Evolutionary conservation across 2,113 vertebrate genomes (phyloP).

Genomic region (Cricetomys ansorgei): DNA sequence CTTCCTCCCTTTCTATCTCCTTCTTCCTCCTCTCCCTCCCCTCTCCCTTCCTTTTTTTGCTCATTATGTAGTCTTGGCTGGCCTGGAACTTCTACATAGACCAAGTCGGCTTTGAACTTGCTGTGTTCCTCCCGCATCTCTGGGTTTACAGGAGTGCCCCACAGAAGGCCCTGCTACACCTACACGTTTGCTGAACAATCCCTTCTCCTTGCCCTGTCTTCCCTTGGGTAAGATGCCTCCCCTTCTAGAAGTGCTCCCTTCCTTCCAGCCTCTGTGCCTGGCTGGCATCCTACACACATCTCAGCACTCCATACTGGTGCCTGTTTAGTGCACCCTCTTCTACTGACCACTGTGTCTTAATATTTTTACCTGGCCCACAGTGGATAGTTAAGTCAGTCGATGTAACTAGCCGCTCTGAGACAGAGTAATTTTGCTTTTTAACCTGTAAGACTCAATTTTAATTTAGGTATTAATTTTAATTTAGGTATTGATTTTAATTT

Average conservation of each 20-base stretch:
- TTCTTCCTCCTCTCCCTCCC: too few relatives aligned
- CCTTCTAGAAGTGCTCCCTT: not conserved
- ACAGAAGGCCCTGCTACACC: not conserved
- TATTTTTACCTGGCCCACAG: not conserved
- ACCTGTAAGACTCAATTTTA: not conserved
- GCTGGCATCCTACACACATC: not conserved
- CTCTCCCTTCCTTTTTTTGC: not conserved
- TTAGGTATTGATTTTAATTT: too few relatives aligned
- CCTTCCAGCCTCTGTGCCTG: not conserved
- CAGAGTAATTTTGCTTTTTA: not conserved
- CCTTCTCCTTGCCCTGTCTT: not conserved
- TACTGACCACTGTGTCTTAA: not conserved
- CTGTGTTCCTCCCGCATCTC: not conserved
- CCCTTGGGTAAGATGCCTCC: not conserved
- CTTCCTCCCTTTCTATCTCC: too few relatives aligned
- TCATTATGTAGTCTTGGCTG: not conserved
- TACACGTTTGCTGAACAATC: too few relatives aligned
- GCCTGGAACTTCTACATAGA: not conserved
- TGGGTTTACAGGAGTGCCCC: not conserved
- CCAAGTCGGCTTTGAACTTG: not conserved
- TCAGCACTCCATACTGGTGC: too few relatives aligned
- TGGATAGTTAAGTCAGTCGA: not conserved
- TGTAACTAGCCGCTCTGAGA: not conserved
- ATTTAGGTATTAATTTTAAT: not conserved
- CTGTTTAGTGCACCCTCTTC: not conserved